Evolutionary conservation across 2,888 invertebrate species (phyloP), one percentile per base, ranked within the genome.

Genomic region (Synergus itoensis): DNA sequence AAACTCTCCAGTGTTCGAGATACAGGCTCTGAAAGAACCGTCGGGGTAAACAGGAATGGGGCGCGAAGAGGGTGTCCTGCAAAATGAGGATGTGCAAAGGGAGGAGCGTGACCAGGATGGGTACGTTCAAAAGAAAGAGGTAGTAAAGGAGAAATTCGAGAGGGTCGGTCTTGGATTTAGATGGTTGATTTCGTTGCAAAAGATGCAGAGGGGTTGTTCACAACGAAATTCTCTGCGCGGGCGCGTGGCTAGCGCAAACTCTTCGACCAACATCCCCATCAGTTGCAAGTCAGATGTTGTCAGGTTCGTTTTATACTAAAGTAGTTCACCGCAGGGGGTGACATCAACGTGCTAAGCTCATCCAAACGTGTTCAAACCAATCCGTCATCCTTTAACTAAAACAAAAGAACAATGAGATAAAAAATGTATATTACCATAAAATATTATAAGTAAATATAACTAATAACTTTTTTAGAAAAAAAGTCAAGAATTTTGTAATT

Each of bases 221-320:
- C 28, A 62, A 28, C 28, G 62, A 62, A 28, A 62, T 62, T 62
- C 28, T 28, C 4, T 62, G 62, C 62, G 62, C 62, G 14, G 28
- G 21, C 62, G 62, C 62, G 12, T 28, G 62, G 14, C 28, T 28
- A 21, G 28, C 21, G 28, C 62, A 62, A 62, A 28, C 62, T 62
- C 62, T 62, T 62, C 28, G 21, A 28, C 21, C 62, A 62, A 28
- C 62, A 62, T 62, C 62, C 62, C 62, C 62, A 62, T 62, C 62
- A 62, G 60, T 62, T 62, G 1, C 28, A 62, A 62, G 62, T 62
- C 62, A 62, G 21, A 62, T 62, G 62, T 62, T 62, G 62, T 28
- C 45, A 45, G 12, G 45, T 45, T 45, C 45, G 45, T 45, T 45
- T 45, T 45, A 62, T 28, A 21, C 5, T 21, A 62, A 62, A 62